Base-by-base conservation (phyloP, 2,113 vertebrate genomes). In the Cinclus mexicanus region DNA sequence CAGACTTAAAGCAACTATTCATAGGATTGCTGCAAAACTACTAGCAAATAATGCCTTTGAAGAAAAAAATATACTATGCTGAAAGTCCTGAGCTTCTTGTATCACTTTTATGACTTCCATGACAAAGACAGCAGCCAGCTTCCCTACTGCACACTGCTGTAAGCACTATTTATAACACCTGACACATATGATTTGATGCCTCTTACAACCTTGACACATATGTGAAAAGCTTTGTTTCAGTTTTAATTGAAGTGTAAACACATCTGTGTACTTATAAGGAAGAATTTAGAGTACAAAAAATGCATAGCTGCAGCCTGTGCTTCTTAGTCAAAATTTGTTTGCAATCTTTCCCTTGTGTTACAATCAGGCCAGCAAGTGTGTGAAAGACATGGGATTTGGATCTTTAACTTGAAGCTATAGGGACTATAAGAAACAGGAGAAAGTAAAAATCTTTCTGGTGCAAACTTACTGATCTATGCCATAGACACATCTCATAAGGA, bases 141-240 rank as follows among this genome's bases (percentile, higher is more conserved):
- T 59, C 46, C 50, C 44, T 57, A 22, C 0, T 47, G 42, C 1
- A 0, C 10, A 9, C 6, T 57, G 55, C 33, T 78, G 42, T 39
- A 57, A 83, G 61, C 61, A 61, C 0, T 19, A 69, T 25, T 41
- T 71, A 37, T 49, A 75, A 69, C 56, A 70, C 26, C 47, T 60
- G 42, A 53, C 49, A 76, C 61, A 52, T 39, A n/a, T 3, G 7
- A 24, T 64, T 42, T 50, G 56, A 82, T 79, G 26, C 39, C 13
- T 75, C 37, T 78, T 46, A 59, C 65, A 53, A 79, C 49, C 57
- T 85, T 47, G 52, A 25, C 29, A 37, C 19, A 42, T 11, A 60
- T 0, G 0, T 4, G 16, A 50, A 64, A 78, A 71, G 65, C 53
- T 81, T 25, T 77, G 59, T 33, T 87, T 78, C 74, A 64, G 17